phyloP scores from a whole-genome alignment of 2,888 invertebrate genomes.

The Drosophila anomalipes region DNA sequence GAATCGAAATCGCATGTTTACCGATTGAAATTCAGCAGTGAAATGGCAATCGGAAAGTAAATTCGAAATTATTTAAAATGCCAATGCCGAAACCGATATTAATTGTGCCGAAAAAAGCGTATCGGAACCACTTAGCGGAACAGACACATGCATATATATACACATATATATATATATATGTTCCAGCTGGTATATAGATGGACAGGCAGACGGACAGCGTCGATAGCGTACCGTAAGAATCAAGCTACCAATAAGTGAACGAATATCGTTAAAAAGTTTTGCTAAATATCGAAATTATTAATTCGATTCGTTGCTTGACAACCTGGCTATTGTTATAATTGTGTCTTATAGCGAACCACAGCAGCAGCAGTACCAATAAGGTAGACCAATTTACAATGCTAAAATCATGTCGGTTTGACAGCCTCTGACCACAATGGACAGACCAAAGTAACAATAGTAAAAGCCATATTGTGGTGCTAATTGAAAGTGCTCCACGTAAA shows the following conservation, averaged over 20 bases:
- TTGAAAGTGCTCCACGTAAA: conserved; percentile 37
- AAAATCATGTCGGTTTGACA: not conserved
- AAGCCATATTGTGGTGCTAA: conserved; percentile 48
- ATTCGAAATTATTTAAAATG: not conserved
- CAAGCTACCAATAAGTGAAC: not conserved
- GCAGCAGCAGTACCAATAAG: not conserved
- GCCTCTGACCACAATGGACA: not conserved
- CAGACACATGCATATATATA: too few relatives aligned
- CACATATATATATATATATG: accelerated
- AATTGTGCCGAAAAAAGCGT: not conserved
- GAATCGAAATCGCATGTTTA: not conserved
- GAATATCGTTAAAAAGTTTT: not conserved
- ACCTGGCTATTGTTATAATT: not conserved
- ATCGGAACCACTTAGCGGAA: too few relatives aligned
- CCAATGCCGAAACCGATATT: not conserved
- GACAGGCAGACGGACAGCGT: too few relatives aligned
- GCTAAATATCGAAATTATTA: not conserved
- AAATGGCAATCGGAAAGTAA: not conserved
- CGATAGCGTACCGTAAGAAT: not conserved
- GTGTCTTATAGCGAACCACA: not conserved
- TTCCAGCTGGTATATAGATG: not conserved
- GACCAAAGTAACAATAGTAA: conserved; percentile 9
- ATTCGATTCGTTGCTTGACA: not conserved
- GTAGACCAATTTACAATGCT: not conserved
- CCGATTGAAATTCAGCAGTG: too few relatives aligned